Evolutionary conservation across 2,888 invertebrate species (phyloP).

Genomic region (Latheticus oryzae): DNA sequence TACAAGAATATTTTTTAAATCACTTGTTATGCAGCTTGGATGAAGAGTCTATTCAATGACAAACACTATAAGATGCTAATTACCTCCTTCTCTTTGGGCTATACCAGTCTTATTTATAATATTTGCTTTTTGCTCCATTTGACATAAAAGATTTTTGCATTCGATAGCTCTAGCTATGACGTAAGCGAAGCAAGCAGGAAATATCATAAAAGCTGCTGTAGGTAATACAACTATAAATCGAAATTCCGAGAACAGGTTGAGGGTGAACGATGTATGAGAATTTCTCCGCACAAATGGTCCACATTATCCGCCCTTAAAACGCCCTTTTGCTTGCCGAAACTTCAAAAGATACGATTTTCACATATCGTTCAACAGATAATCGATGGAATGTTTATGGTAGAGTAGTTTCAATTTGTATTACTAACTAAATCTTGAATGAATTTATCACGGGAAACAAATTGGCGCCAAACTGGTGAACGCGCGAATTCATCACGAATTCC

Average conservation of each 20-base stretch:
- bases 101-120: background rate
- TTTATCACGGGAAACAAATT: conserved; percentile 26
- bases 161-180: conserved; percentile 6
- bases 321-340: conserved; percentile 22
- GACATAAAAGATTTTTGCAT: conserved; percentile 4
- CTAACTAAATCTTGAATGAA: conserved; percentile 33
- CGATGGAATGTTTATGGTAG: conserved; percentile 36
- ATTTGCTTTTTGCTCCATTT: conserved; percentile 15
- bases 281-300: conserved; percentile 31
- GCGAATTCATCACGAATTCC: conserved; percentile 22
- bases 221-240: conserved; percentile 28
- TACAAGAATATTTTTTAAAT: conserved; percentile 43
- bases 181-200: conserved; percentile 26
- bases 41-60: background rate
- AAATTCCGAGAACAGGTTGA: conserved; percentile 39
- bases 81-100: background rate
- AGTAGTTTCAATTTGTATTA: conserved; percentile 32
- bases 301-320: conserved; percentile 34
- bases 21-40: conserved; percentile 38
- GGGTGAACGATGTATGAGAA: conserved; percentile 25
- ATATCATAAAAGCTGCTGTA: conserved; percentile 39
- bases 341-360: conserved; percentile 26
- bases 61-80: conserved; percentile 13
- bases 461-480: conserved; percentile 24
- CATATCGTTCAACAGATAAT: conserved; percentile 20